Percentiles rank a stretch among this genome's conserved stretches.
Conservation (phyloP, 2,888 invertebrate species). For the Petrolisthes manimaculis region DNA sequence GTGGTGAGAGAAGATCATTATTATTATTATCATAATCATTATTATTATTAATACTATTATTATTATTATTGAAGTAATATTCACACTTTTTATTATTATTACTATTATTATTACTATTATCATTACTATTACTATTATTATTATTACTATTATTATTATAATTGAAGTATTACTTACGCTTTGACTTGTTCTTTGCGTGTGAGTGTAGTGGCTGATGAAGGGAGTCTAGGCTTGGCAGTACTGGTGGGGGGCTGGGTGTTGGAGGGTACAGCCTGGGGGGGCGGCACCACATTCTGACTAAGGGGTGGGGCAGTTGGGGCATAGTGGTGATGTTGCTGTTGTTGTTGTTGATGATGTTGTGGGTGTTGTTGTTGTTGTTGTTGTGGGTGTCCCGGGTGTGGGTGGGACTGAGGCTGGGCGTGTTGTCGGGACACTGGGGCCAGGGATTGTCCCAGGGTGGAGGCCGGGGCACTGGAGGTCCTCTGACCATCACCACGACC, state of each 20-base stretch:
- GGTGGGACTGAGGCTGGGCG: constrained; percentile 55
- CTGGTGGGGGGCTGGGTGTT: too few relatives aligned
- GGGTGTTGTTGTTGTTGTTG: constrained; percentile 43
- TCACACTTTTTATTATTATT: too few relatives aligned
- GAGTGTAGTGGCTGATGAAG: constrained; percentile 54
- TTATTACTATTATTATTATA: too few relatives aligned
- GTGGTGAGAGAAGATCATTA: too few relatives aligned
- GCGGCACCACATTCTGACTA: too few relatives aligned
- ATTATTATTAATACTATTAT: too few relatives aligned
- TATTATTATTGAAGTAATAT: too few relatives aligned
- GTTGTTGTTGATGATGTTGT: constrained; percentile 43
- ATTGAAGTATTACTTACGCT: constrained; percentile 66
- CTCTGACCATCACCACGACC: constrained; percentile 51
- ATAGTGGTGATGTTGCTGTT: too few relatives aligned
- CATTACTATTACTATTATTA: too few relatives aligned
- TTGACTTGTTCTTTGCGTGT: constrained; percentile 65
- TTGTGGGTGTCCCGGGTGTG: constrained; percentile 48
- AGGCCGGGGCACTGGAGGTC: constrained; percentile 45
- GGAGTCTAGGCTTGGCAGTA: constrained; percentile 43
- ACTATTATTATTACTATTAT: too few relatives aligned
- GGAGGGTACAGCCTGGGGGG: constrained; percentile 41
- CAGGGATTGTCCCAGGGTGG: constrained; percentile 56
- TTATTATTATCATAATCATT: too few relatives aligned
- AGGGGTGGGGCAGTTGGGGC: constrained; percentile 43
- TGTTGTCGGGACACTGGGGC: constrained; percentile 51